Conservation (phyloP, 2,888 invertebrate genomes). For the Panzeria rudis region DNA sequence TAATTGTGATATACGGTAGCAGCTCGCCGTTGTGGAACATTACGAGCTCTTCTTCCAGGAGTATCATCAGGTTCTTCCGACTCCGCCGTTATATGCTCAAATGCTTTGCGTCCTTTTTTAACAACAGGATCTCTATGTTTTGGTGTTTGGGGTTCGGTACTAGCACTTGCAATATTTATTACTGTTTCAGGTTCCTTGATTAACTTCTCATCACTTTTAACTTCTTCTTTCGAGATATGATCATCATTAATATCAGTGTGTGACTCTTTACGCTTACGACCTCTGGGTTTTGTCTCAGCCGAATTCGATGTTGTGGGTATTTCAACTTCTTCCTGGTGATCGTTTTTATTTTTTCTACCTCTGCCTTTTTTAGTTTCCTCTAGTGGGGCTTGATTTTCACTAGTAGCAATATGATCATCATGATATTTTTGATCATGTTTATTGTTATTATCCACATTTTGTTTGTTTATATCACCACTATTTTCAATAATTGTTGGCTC, state of each 20-base stretch:
- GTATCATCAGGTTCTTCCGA: constrained; percentile 48
- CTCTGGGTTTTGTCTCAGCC: constrained; percentile 29
- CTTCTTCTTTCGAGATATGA: neutral
- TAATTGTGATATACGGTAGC: constrained; percentile 72
- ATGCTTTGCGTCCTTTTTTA: constrained; percentile 70
- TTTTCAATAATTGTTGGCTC: neutral
- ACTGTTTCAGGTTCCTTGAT: neutral
- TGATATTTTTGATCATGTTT: neutral
- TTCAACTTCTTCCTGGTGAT: constrained; percentile 36
- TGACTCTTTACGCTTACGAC: constrained; percentile 56
- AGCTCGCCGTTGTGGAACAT: constrained; percentile 70
- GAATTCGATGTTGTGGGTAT: constrained; percentile 3
- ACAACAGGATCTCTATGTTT: constrained; percentile 34
- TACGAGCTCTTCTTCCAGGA: constrained; percentile 60
- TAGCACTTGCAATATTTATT: neutral
- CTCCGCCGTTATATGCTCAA: constrained; percentile 51
- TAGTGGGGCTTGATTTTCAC: constrained; percentile 23
- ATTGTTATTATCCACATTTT: neutral
- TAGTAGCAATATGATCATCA: neutral
- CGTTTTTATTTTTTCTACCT: constrained; percentile 27
- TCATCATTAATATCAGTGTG: constrained; percentile 45
- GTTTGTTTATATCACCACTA: constrained; percentile 6
- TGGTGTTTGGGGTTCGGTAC: constrained; percentile 26
- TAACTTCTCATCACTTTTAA: constrained; percentile 12
- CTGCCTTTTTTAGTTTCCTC: constrained; percentile 38